phyloP scores from a whole-genome alignment of 2,797 vertebrate species.

The Luscinia megarhynchos region DNA sequence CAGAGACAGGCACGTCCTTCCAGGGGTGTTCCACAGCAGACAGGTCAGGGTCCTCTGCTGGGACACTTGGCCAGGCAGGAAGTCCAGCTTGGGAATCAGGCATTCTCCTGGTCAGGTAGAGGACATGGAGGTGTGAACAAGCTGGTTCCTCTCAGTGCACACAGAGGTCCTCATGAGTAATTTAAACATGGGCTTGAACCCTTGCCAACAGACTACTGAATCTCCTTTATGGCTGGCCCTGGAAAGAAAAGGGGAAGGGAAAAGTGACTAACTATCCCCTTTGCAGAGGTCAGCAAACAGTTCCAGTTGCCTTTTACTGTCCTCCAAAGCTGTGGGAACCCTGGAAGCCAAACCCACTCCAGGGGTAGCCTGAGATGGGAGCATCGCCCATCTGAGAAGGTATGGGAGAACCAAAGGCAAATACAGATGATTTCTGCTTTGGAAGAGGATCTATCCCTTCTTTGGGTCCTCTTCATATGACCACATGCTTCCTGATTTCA shows the following conservation, averaged over 20 bases:
- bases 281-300: not conserved
- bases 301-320: not conserved
- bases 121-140: not conserved
- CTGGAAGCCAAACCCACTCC: not conserved
- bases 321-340: not conserved
- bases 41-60: not conserved
- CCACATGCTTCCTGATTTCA: not conserved
- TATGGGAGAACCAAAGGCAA: not conserved
- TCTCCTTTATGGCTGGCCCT: not conserved
- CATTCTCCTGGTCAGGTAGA: not conserved
- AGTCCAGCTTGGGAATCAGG: not conserved
- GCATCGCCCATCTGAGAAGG: not conserved
- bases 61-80: not conserved
- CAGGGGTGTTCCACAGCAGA: accelerated
- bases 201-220: not conserved
- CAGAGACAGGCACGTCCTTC: not conserved
- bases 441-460: not conserved
- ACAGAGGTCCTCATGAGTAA: not conserved
- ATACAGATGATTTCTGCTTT: not conserved
- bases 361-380: not conserved
- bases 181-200: not conserved
- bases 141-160: not conserved
- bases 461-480: not conserved
- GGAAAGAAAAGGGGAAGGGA: not conserved
- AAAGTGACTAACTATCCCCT: not conserved